Conservation (phyloP, 2,888 invertebrate genomes). For the Xestobium rufovillosum region DNA sequence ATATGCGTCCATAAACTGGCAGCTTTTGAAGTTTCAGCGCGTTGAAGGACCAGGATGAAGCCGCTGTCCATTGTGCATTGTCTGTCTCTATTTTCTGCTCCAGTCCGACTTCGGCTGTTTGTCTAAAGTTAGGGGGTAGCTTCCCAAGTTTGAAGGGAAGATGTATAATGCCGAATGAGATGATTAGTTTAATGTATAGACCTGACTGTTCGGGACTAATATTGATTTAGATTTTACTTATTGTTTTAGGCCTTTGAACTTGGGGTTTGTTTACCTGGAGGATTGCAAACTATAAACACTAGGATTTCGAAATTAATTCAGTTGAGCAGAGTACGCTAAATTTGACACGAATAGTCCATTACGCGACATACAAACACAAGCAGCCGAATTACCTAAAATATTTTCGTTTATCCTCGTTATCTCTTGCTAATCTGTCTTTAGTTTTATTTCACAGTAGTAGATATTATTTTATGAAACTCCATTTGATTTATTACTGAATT, state of each 20-base stretch:
- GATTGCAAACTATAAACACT: constrained; percentile 23
- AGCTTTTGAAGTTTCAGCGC: too few species aligned
- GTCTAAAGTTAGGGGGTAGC: constrained; percentile 29
- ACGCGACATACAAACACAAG: too few species aligned
- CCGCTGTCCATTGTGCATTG: background rate
- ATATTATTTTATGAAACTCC: too few species aligned
- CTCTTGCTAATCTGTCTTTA: too few species aligned
- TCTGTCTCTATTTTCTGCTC: constrained; percentile 2
- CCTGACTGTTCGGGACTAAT: constrained; percentile 34
- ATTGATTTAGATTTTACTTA: constrained; percentile 39
- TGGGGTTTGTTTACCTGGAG: constrained; percentile 10
- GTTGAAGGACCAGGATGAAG: too few species aligned
- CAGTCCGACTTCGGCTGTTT: constrained; percentile 34
- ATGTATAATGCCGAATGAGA: constrained; percentile 36
- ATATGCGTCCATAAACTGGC: too few species aligned
- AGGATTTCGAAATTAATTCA: constrained; percentile 3
- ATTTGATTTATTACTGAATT: too few species aligned
- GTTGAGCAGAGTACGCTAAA: too few species aligned
- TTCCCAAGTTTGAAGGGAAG: constrained; percentile 30
- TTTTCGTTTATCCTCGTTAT: too few species aligned
- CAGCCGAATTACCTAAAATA: too few species aligned
- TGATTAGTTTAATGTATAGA: constrained; percentile 37
- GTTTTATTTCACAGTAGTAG: too few species aligned
- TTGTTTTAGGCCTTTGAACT: constrained; percentile 31
- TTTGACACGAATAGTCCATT: too few species aligned